These are phyloP conservation scores for Caranx ignobilis DNA, from an alignment of 2,113 vertebrate species.

Conservation along the genomic window DNA sequence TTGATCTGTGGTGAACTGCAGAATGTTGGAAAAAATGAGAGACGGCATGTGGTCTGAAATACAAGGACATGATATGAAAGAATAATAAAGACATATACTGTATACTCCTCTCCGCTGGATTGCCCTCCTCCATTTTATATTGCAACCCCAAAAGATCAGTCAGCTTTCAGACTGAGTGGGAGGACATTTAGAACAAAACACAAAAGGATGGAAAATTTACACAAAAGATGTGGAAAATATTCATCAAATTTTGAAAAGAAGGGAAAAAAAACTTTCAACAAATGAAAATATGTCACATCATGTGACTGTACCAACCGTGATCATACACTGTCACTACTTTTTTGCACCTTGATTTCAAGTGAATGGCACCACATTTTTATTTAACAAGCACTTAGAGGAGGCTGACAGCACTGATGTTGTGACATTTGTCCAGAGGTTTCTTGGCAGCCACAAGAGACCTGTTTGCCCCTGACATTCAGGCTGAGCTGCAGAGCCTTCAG, in stretches of 20 bases:
- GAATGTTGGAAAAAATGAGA: slow-evolving; percentile 66
- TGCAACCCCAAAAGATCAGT: slow-evolving; percentile 13
- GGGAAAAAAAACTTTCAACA: not conserved
- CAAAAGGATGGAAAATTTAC: slow-evolving; percentile 20
- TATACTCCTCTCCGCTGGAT: slow-evolving; percentile 31
- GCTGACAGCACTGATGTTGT: slow-evolving; percentile 74
- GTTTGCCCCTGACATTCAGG: slow-evolving; percentile 68
- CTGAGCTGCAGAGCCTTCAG: slow-evolving; percentile 52
- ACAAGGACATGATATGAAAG: slow-evolving; percentile 64
- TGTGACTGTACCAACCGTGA: slow-evolving; percentile 15
- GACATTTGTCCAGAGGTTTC: slow-evolving; percentile 74
- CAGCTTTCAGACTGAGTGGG: slow-evolving; percentile 7
- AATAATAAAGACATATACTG: slow-evolving; percentile 61
- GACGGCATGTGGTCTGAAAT: slow-evolving; percentile 66
- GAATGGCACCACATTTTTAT: slow-evolving; percentile 72
- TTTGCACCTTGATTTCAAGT: slow-evolving; percentile 65
- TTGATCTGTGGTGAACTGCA: slow-evolving; percentile 78
- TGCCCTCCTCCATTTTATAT: slow-evolving; percentile 11
- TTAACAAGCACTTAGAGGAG: slow-evolving; percentile 71
- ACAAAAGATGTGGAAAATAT: slow-evolving; percentile 10
- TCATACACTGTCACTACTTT: slow-evolving; percentile 35
- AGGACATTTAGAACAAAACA: slow-evolving; percentile 32
- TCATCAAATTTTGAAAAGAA: not conserved
- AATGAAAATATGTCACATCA: slow-evolving; percentile 48
- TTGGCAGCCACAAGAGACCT: slow-evolving; percentile 58